Evolutionary conservation across 2,797 vertebrate genomes (phyloP).

Genomic region (Acrossocheilus wenchowensis): DNA sequence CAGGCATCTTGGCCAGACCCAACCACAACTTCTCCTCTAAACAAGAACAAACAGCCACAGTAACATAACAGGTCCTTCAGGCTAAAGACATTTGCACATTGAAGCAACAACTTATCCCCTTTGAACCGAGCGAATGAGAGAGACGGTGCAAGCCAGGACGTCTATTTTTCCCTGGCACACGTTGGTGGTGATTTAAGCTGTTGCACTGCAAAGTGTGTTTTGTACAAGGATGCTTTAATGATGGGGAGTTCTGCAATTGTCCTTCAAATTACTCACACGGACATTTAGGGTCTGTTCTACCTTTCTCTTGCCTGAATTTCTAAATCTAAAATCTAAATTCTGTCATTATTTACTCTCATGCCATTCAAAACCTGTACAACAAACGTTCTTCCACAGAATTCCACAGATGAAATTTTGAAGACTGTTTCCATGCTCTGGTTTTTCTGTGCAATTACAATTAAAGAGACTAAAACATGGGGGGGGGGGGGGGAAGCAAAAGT

Average conservation of each 20-base stretch:
- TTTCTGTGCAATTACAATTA: neutral
- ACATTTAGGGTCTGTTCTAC: constrained; percentile 15
- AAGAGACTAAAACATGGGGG: neutral
- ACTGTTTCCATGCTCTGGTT: neutral
- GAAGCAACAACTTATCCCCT: constrained; percentile 54
- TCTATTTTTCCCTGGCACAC: constrained; percentile 49
- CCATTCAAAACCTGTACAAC: neutral
- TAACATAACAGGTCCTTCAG: constrained; percentile 71
- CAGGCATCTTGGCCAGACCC: constrained; percentile 71
- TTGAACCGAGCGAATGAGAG: constrained; percentile 50
- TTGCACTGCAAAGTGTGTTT: constrained; percentile 40
- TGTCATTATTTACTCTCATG: neutral
- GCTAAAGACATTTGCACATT: constrained; percentile 60
- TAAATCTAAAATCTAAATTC: neutral
- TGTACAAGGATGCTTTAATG: constrained; percentile 39
- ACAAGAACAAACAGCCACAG: constrained; percentile 67
- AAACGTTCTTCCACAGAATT: neutral
- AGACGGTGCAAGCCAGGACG: constrained; percentile 44
- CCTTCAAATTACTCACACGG: constrained; percentile 47
- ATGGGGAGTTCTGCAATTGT: constrained; percentile 41
- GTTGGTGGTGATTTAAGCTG: constrained; percentile 34
- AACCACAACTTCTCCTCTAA: constrained; percentile 66
- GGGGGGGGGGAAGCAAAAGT: neutral
- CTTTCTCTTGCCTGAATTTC: neutral
- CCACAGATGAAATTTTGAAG: neutral